phyloP scores from a whole-genome alignment of 2,888 invertebrate species.

The Ennomos quercinarius region DNA sequence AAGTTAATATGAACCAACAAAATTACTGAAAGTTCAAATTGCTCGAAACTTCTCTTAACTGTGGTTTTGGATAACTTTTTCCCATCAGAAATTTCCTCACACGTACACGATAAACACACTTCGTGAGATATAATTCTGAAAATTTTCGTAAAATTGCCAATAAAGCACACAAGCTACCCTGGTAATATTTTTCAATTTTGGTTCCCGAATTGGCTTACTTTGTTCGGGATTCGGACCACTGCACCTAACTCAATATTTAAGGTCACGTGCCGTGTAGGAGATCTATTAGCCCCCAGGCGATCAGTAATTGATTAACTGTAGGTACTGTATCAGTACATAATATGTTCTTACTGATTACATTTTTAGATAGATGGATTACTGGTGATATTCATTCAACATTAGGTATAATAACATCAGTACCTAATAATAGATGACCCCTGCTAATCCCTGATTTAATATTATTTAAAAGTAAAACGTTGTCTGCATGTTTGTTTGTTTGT shows the following conservation, averaged over 20 bases:
- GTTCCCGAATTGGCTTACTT: slow-evolving; percentile 50
- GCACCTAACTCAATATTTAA: slow-evolving; percentile 58
- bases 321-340: neutral
- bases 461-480: too few relatives aligned
- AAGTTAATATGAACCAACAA: slow-evolving; percentile 45
- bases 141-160: slow-evolving; percentile 27
- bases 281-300: slow-evolving; percentile 63
- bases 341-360: slow-evolving; percentile 8
- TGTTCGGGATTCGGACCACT: slow-evolving; percentile 46
- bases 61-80: slow-evolving; percentile 39
- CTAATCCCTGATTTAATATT: too few relatives aligned
- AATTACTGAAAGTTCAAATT: slow-evolving; percentile 56
- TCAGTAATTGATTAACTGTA: slow-evolving; percentile 48
- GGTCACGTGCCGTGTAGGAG: slow-evolving; percentile 66
- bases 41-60: slow-evolving; percentile 49
- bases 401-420: too few relatives aligned
- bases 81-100: slow-evolving; percentile 38
- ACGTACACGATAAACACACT: slow-evolving; percentile 33
- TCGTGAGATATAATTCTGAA: slow-evolving; percentile 24
- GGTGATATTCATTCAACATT: too few relatives aligned
- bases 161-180: slow-evolving; percentile 36
- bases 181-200: slow-evolving; percentile 52
- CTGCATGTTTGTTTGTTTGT: too few relatives aligned
- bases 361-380: neutral
- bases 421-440: too few relatives aligned